Percentiles rank a stretch among this genome's conserved stretches.
These are phyloP conservation scores for Chloroceryle aenea DNA, from an alignment of 2,113 vertebrate species.

Conservation along the genomic window DNA sequence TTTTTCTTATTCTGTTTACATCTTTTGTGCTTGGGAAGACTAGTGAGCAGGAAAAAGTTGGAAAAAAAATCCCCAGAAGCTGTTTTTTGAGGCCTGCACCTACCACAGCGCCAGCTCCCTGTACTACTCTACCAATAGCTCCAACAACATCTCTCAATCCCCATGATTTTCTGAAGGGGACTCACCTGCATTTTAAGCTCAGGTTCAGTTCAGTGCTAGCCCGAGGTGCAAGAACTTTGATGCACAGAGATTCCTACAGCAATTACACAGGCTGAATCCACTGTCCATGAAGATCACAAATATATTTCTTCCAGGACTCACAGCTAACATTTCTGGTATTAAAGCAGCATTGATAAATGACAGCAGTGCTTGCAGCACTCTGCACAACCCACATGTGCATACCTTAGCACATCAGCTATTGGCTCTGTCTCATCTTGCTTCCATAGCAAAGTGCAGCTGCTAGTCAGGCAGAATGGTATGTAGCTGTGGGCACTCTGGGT, in stretches of 20 bases:
- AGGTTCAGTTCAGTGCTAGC: not conserved
- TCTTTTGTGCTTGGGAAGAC: not conserved
- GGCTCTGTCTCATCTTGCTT: not conserved
- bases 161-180: not conserved
- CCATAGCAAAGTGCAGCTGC: not conserved
- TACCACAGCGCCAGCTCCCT: not conserved
- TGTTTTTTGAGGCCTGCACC: fast-evolving
- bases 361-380: not conserved
- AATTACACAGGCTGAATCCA: not conserved
- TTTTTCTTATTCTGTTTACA: not conserved
- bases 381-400: not conserved
- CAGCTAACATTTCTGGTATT: not conserved
- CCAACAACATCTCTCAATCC: not conserved
- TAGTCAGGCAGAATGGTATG: not conserved
- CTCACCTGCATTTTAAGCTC: not conserved
- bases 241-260: not conserved
- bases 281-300: not conserved
- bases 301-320: not conserved
- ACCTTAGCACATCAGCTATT: not conserved
- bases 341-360: not conserved
- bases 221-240: not conserved
- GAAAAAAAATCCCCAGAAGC: not conserved
- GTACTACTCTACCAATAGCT: not conserved
- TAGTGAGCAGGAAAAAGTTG: not conserved
- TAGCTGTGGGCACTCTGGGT: constrained; percentile 5